phyloP scores from a whole-genome alignment of 92 coral and sea anemone species.

The Meandrina meandrites region DNA sequence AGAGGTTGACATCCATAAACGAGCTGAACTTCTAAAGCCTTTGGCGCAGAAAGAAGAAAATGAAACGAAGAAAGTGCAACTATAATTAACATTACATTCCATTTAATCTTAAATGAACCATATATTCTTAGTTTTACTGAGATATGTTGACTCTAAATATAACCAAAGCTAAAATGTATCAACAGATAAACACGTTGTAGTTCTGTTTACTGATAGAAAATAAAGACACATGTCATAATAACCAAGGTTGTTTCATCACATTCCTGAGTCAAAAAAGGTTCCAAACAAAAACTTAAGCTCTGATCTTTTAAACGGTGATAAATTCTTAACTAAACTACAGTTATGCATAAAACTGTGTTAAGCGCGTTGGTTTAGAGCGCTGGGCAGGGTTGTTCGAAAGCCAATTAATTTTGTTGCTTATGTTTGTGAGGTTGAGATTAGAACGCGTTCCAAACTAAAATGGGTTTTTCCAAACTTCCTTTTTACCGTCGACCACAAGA shows the following conservation, averaged over 20 bases:
- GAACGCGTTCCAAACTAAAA: too few relatives aligned
- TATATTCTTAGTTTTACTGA: neutral
- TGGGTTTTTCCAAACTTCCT: too few relatives aligned
- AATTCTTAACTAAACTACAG: neutral
- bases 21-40: constrained; percentile 37
- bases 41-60: constrained; percentile 25
- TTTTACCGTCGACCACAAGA: too few relatives aligned
- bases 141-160: constrained; percentile 2
- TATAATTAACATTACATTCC: neutral
- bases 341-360: too few relatives aligned
- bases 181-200: neutral
- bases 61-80: constrained; percentile 26
- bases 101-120: constrained; percentile 12
- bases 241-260: neutral
- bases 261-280: neutral
- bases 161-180: neutral
- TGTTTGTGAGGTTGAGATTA: too few relatives aligned
- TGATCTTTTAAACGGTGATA: neutral
- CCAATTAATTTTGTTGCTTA: too few relatives aligned
- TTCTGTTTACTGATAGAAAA: constrained; percentile 2
- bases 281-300: neutral
- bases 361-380: too few relatives aligned
- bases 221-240: neutral
- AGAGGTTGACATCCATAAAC: constrained; percentile 44
- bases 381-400: too few relatives aligned